Conservation (phyloP, 1,140 invertebrate genomes). For the Heliconius eleuchia region DNA sequence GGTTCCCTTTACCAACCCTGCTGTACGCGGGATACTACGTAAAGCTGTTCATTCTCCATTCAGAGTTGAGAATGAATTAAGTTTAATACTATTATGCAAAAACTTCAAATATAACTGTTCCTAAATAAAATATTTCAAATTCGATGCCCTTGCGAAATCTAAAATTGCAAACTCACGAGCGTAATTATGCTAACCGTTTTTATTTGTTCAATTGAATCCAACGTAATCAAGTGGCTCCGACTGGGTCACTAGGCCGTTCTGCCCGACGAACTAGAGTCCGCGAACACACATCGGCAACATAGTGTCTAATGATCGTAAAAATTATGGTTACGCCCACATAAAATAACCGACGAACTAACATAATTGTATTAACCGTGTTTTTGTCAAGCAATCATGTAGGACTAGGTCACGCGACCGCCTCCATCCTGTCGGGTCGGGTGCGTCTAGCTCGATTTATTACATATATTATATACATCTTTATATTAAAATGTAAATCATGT, state of each 20-base stretch:
- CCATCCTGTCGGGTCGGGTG: slow-evolving; percentile 43
- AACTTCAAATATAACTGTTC: not conserved
- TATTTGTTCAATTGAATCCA: slow-evolving; percentile 68
- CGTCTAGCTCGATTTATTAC: not conserved
- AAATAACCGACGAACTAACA: slow-evolving; percentile 32
- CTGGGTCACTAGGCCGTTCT: slow-evolving; percentile 68
- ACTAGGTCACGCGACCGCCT: slow-evolving; percentile 67
- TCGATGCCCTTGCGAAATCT: not conserved
- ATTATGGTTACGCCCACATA: slow-evolving; percentile 2
- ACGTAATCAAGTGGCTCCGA: slow-evolving; percentile 65
- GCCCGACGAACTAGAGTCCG: slow-evolving; percentile 42
- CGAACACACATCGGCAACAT: not conserved
- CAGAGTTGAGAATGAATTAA: not conserved
- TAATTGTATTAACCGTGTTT: slow-evolving; percentile 71
- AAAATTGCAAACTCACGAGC: slow-evolving; percentile 27
- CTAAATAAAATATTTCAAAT: not conserved
- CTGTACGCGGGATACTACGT: no score
- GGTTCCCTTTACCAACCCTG: no score
- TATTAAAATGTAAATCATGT: not conserved
- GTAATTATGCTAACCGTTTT: slow-evolving; percentile 70
- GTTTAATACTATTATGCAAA: not conserved
- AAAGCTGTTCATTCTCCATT: not conserved
- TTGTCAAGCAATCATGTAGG: slow-evolving; percentile 65
- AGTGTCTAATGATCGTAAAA: slow-evolving; percentile 8
- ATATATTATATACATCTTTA: not conserved